Evolutionary conservation across 2,113 vertebrate species (phyloP).

Genomic region (Anseranas semipalmata): DNA sequence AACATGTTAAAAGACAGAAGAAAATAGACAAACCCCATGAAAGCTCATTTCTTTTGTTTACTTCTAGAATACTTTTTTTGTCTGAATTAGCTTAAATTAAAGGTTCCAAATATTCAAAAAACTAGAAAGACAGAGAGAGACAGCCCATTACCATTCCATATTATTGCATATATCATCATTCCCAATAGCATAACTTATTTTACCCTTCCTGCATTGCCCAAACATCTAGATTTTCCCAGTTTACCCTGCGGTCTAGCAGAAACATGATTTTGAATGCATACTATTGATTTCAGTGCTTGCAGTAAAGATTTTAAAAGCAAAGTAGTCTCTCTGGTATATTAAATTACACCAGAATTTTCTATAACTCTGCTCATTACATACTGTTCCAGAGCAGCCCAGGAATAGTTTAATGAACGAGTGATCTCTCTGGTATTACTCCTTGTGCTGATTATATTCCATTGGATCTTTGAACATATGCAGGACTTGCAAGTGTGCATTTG

Average conservation of each 20-base stretch:
- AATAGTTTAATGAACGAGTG: neutral
- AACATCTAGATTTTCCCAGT: neutral
- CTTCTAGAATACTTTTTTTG: neutral
- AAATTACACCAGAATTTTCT: neutral
- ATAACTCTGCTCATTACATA: neutral
- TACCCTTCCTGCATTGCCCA: neutral
- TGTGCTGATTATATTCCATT: neutral
- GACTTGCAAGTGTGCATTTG: neutral
- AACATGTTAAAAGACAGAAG: neutral
- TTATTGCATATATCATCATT: neutral
- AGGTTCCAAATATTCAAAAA: neutral
- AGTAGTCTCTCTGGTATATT: neutral
- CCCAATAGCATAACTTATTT: neutral
- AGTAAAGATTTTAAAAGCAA: neutral
- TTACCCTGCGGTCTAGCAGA: neutral
- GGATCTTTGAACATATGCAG: neutral
- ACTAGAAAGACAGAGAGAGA: neutral
- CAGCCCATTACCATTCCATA: neutral
- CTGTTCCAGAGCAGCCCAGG: neutral
- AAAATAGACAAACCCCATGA: neutral
- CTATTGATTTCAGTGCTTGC: neutral
- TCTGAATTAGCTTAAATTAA: neutral
- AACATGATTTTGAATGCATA: neutral
- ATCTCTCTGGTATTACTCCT: neutral
- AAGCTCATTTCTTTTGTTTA: neutral